Evolutionary conservation across 2,113 vertebrate genomes (phyloP), one percentile per base, ranked within the genome.

Genomic region (Tenebrosternarchus preto): DNA sequence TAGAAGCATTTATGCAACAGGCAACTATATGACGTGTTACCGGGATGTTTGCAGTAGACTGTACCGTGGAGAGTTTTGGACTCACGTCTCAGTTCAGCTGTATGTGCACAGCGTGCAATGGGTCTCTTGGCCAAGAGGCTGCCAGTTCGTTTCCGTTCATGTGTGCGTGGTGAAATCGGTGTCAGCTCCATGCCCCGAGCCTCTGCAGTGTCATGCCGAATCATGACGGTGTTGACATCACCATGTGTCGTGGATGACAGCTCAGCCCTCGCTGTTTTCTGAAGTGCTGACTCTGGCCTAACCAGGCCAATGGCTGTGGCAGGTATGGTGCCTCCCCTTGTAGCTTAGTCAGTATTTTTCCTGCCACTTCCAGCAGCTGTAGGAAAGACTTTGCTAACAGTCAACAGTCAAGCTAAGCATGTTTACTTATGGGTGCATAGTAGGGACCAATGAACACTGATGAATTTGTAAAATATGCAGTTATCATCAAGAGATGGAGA

Each of bases 231-330:
- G 39, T 43, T 5, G 39, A 43, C 39, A 9, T 43, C 39, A 43
- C 1, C 39, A 9, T 43, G 39, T 5, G 39, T 43, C 39, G 39
- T 7, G 39, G 39, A 5, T 43, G 6, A 43, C 39, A 43, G 39
- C 6, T 9, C 39, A 43, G 11, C 39, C 11, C 36, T 36, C 36
- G 36, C 86, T n/a, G n/a, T n/a, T n/a, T n/a, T n/a, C n/a, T n/a
- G n/a, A n/a, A n/a, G n/a, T n/a, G 78, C 74, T 77, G 82, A 86
- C 61, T 19, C 70, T n/a, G 36, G 57, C 39, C 19, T 64, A 36
- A 64, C 33, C 7, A 46, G 59, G 55, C 16, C 72, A 16, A 36
- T 27, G 22, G 73, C 39, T 63, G 20, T 20, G 36, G 59, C 73
- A 29, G 31, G 59, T 22, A 56, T 17, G 59, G 56, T 19, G 63